phyloP scores from a whole-genome alignment of 2,113 vertebrate genomes.

The Nothoprocta pentlandii region DNA sequence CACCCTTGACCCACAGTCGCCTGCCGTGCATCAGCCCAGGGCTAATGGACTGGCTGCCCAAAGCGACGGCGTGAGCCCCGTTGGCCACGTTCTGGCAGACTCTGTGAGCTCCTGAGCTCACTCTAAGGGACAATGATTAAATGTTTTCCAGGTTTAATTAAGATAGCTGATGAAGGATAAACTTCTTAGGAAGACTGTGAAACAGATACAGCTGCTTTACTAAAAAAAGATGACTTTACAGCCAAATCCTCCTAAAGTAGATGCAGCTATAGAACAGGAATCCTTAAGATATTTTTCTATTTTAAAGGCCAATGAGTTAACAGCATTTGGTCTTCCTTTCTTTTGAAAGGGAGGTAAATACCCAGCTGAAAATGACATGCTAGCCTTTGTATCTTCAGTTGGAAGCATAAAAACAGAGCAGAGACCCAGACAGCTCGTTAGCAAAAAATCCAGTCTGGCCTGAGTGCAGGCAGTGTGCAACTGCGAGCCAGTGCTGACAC shows the following conservation, averaged over 20 bases:
- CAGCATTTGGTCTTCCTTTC: not conserved
- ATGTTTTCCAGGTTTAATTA: not conserved
- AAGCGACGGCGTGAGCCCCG: not conserved
- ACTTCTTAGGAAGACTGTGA: not conserved
- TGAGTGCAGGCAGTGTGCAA: not conserved
- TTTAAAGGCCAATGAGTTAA: not conserved
- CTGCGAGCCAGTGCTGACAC: not conserved
- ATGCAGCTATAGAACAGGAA: not conserved
- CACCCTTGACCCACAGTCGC: accelerated
- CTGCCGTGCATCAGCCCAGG: not conserved
- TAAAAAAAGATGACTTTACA: not conserved
- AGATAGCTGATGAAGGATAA: not conserved
- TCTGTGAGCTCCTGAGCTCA: not conserved
- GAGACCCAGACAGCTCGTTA: not conserved
- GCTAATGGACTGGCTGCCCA: not conserved
- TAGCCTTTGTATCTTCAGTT: not conserved
- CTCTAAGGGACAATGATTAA: not conserved
- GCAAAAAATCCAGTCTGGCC: not conserved
- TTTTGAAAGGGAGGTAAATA: not conserved
- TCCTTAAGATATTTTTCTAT: not conserved
- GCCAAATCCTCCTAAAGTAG: not conserved
- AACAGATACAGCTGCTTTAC: not conserved
- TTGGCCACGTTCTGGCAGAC: not conserved
- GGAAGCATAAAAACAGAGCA: not conserved
- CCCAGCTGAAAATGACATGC: not conserved